Base-by-base conservation (phyloP, 2,113 vertebrate genomes). In the Nesospiza acunhae region DNA sequence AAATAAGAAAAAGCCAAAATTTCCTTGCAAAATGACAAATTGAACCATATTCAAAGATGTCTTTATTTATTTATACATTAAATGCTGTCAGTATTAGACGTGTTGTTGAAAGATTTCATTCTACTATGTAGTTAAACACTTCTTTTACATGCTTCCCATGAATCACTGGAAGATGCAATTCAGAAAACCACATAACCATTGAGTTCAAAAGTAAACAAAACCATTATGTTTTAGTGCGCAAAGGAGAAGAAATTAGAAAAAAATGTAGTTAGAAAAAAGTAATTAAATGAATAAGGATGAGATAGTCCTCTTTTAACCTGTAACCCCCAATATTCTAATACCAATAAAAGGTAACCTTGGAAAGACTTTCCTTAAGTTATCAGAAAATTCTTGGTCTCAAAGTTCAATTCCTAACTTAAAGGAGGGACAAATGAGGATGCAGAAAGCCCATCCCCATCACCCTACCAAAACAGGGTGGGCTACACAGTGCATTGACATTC, bases 21-120 rank as follows among this genome's bases (percentile, higher is more conserved):
- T 47, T 78, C 67, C 41, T 81, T 46, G 22, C 56, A 63, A 95
- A 93, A 55, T 17, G 5, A 19, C 15, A 5, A 41, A 13, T 30
- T 69, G 35, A 62, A 47, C 19, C 26, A 2, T 37, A 5, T 89
- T 79, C 12, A 46, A 91, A 83, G 20, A 50, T 14, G 6, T 56
- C 13, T n/a, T 56, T 56, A 33, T 56, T 56, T 56, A 33, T 56
- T n/a, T 10, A n/a, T n/a, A n/a, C 33, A n/a, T n/a, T 58, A 23
- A n/a, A n/a, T 58, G 4, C 20, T 46, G 33, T 35, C 35, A 47
- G 63, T 42, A 83, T 55, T 55, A 89, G 94, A 50, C 47, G 42
- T 15, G 31, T 22, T 87, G 70, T 80, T 92, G 85, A 92, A 95
- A 94, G 7, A 52, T 74, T 96, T 97, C 72, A 81, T 23, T 82